Conservation (phyloP, 1,140 invertebrate species). For the Drosophila repletoides region DNA sequence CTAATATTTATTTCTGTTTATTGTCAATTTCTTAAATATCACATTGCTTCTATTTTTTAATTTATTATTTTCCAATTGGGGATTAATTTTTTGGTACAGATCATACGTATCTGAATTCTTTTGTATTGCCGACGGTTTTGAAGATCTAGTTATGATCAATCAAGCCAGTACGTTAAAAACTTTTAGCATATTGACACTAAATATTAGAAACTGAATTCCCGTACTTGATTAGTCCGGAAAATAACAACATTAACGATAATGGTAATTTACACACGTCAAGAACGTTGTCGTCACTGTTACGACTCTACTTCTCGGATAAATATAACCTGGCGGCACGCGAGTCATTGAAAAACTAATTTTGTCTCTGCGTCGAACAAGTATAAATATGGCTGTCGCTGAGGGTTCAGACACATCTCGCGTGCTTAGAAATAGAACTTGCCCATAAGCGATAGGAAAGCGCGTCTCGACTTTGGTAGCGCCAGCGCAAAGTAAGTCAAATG, state of each 20-base stretch:
- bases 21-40: too few relatives aligned
- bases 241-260: too few relatives aligned
- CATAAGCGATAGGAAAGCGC: conserved; percentile 36
- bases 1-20: too few relatives aligned
- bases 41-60: too few relatives aligned
- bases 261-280: neutral
- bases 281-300: neutral
- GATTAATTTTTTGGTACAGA: too few relatives aligned
- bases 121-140: neutral
- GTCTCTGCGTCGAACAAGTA: conserved; percentile 69
- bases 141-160: neutral
- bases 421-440: conserved; percentile 76
- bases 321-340: conserved; percentile 70
- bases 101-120: too few relatives aligned
- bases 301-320: conserved; percentile 37
- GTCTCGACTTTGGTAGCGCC: conserved; percentile 22
- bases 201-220: too few relatives aligned
- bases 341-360: conserved; percentile 80
- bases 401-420: conserved; percentile 61
- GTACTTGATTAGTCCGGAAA: too few relatives aligned
- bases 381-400: conserved; percentile 76
- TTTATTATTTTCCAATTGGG: too few relatives aligned
- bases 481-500: conserved; percentile 70
- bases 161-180: neutral
- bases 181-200: neutral